Percentiles rank a stretch among this genome's conserved stretches.
These are phyloP conservation scores for Babylonia areolata DNA, from an alignment of 1,140 invertebrate species.

Conservation along the genomic window DNA sequence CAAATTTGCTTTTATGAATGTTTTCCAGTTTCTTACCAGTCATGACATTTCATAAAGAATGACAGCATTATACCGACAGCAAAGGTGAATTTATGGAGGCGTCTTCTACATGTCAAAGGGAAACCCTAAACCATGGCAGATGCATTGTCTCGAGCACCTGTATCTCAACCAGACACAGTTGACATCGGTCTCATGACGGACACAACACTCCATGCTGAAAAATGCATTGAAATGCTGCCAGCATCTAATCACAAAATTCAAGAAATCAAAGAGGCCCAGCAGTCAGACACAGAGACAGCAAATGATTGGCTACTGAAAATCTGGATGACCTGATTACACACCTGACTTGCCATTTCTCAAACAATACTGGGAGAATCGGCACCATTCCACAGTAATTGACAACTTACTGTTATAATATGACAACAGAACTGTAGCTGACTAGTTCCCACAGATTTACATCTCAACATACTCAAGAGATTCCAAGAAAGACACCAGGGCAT, in stretches of 20 bases:
- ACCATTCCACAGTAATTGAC: conserved; percentile 44
- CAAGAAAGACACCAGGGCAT: too few species aligned
- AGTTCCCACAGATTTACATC: too few species aligned
- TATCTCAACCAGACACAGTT: not conserved
- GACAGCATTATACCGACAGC: too few species aligned
- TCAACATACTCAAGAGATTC: too few species aligned
- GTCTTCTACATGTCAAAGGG: not conserved
- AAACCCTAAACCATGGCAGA: not conserved
- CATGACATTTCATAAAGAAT: too few species aligned
- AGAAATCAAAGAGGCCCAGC: not conserved
- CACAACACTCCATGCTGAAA: not conserved
- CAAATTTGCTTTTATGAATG: too few species aligned
- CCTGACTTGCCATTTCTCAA: not conserved
- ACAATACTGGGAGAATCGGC: conserved; percentile 35
- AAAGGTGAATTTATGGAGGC: too few species aligned
- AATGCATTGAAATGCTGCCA: not conserved
- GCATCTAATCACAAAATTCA: not conserved
- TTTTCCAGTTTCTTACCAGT: too few species aligned
- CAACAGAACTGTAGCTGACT: too few species aligned
- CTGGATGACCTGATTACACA: conserved; percentile 15
- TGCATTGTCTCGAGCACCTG: not conserved
- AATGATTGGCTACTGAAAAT: not conserved
- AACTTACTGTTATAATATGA: too few species aligned
- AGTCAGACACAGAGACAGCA: not conserved
- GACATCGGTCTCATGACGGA: not conserved